Base-by-base conservation (phyloP, 2,888 invertebrate species). In the Selenia dentaria region DNA sequence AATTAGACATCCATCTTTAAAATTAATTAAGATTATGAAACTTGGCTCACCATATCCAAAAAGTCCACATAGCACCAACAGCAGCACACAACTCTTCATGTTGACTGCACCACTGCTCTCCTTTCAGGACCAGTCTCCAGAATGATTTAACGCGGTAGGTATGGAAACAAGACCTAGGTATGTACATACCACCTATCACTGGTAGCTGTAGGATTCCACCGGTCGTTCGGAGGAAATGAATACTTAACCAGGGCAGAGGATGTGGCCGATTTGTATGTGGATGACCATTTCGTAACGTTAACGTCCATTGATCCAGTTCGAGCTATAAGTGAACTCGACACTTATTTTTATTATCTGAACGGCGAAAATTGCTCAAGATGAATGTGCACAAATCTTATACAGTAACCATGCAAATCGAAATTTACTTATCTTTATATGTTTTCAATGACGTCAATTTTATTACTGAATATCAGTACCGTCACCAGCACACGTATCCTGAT, bases 41-140 rank as follows among this genome's bases (percentile, higher is more conserved):
- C n/a, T n/a, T n/a, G n/a, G n/a, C 83, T 68, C 60, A 84, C 83
- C 83, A 59, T 69, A 69, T 39, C 67, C 44, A 25, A 80, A 54
- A 14, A 79, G 60, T 57, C 76, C 80, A 46, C 67, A 69, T 16
- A 83, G 55, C 20, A 74, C 45, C 12, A 79, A 47, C 6, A 75
- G 35, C 47, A 49, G n/a, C 12, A 37, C 22, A 6, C 26, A 13
- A 33, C 6, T 36, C 32, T 16, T 25, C 55, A 50, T 52, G 8
- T 18, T 46, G 41, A 18, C 33, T 25, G 18, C 41, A 20, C 37
- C 45, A 32, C 26, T 29, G n/a, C 29, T 12, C 4, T 18, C 37
- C 10, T 10, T 28, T 3, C 14, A 36, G 36, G 22, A 34, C 34
- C 25, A 25, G 12, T 24, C n/a, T 3, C 18, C 16, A 25, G 26